Conservation (phyloP, 2,113 vertebrate genomes). For the Oostethus manadensis region DNA sequence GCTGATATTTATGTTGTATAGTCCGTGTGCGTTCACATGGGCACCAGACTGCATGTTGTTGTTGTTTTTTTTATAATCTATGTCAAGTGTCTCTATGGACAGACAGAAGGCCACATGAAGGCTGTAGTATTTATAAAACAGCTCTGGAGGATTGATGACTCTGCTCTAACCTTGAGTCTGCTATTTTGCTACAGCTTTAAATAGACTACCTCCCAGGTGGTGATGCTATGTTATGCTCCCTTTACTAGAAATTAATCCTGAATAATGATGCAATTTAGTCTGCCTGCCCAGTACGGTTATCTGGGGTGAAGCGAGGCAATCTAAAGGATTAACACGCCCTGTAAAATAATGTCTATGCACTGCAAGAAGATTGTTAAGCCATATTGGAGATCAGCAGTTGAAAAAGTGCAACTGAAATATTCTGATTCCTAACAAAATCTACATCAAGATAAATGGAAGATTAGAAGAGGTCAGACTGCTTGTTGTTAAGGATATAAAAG, state of each 20-base stretch:
- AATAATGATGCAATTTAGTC: conserved; percentile 12
- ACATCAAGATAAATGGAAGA: too few relatives aligned
- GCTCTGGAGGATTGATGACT: conserved; percentile 32
- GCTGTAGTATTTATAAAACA: conserved; percentile 25
- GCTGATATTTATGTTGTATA: too few relatives aligned
- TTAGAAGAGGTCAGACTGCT: too few relatives aligned
- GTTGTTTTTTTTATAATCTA: background rate
- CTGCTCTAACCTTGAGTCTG: conserved; percentile 41
- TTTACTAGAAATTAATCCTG: conserved; percentile 31
- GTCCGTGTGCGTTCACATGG: background rate
- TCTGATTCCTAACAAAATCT: too few relatives aligned
- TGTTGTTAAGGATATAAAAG: too few relatives aligned
- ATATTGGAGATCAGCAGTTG: too few relatives aligned
- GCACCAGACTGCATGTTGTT: background rate
- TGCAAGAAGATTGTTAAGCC: too few relatives aligned
- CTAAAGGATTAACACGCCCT: conserved; percentile 3
- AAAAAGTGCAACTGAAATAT: too few relatives aligned
- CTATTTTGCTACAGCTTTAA: conserved; percentile 40
- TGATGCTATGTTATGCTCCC: conserved; percentile 34
- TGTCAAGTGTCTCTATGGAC: conserved; percentile 11
- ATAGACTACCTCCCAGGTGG: conserved; percentile 36
- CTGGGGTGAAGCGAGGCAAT: background rate
- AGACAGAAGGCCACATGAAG: conserved; percentile 5
- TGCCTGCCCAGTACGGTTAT: background rate
- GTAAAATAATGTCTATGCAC: background rate